Evolutionary conservation across 2,888 invertebrate species (phyloP), one percentile per base, ranked within the genome.

Genomic region (Eledone cirrhosa): DNA sequence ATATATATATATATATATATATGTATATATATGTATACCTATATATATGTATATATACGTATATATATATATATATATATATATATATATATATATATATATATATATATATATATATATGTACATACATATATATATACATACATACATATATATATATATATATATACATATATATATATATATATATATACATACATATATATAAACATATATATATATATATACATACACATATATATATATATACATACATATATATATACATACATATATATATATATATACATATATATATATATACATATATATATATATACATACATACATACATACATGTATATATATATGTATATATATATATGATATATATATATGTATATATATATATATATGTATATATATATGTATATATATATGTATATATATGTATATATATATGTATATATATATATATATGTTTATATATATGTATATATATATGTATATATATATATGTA

Each of bases 1-100:
- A 74, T 74, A 74, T 74, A 74, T 31, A 74, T 31, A 74, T 31
- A 74, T 31, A 74, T 31, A 74, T 31, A 74, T 74, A 74, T 74
- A 74, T 31, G 31, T 74, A 74, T 74, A 31, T 74, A 74, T 74
- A 74, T 74, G 31, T 74, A 74, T 74, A 74, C 31, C 24, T n/a
- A n/a, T 8, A 72, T 72, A 69, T 22, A 69, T 14, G 29, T 29
- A 67, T 14, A 67, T 31, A 76, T 48, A 76, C 8, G 47, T 48
- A 48, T n/a, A 48, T 76, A 48, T 76, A 24, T 48, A 76, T 27
- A 48, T 24, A 76, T 24, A 48, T 48, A 76, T 27, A 53, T 24
- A n/a, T 48, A 53, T 48, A 76, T 48, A 53, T 48, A n/a, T 48
- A 53, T 48, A 48, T 48, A 48, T 47, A 47, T 31, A 31, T 2